Conservation (phyloP, 2,113 vertebrate species). For the Pelusios castaneus region DNA sequence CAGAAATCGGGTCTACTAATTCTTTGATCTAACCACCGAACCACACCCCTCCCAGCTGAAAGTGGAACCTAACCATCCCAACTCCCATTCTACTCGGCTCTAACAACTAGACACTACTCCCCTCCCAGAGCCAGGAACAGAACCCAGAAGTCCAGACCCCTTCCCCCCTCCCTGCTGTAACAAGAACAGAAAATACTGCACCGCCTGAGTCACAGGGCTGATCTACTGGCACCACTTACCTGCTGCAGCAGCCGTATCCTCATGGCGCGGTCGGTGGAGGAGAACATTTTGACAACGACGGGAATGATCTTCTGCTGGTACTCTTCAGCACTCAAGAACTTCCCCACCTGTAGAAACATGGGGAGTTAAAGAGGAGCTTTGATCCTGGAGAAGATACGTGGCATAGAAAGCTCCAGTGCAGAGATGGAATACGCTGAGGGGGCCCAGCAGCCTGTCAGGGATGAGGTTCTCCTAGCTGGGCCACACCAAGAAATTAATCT, state of each 20-base stretch:
- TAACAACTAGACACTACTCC: not conserved
- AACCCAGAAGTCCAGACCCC: not conserved
- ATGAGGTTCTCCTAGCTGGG: not conserved
- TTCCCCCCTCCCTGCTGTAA: not conserved
- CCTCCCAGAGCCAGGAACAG: not conserved
- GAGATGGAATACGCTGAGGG: too few relatives aligned
- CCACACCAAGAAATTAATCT: not conserved
- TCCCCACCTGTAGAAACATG: slow-evolving; percentile 83
- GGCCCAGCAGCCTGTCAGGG: too few relatives aligned
- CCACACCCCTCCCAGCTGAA: not conserved
- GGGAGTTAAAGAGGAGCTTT: not conserved
- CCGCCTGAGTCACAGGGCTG: not conserved
- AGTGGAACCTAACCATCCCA: not conserved
- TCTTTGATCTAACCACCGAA: not conserved
- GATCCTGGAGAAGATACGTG: not conserved
- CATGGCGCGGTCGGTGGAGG: slow-evolving; percentile 92
- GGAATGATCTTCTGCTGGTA: slow-evolving; percentile 95
- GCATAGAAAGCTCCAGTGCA: not conserved
- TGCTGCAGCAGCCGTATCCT: slow-evolving; percentile 92
- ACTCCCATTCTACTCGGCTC: not conserved
- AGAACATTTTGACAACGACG: slow-evolving; percentile 94
- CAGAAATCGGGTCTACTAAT: not conserved
- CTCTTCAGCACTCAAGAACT: slow-evolving; percentile 88
- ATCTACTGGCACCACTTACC: slow-evolving; percentile 54
- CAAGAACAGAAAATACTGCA: not conserved